These are phyloP conservation scores for Lydus trimaculatus DNA, from an alignment of 2,888 invertebrate genomes.

Conservation along the genomic window DNA sequence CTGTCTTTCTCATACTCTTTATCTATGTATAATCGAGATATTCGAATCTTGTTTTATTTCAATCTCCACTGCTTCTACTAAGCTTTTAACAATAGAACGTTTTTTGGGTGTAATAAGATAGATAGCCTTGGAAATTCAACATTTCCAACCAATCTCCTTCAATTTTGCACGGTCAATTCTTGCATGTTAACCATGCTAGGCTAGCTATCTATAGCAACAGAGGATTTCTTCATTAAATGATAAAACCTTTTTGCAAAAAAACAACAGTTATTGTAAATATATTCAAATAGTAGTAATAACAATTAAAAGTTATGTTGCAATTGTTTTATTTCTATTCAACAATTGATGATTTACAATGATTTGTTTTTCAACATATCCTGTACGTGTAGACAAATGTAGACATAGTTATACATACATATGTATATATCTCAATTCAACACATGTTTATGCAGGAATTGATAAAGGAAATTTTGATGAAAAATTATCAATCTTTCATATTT, in stretches of 20 bases:
- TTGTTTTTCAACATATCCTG: background rate
- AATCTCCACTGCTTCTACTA: background rate
- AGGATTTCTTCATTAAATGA: background rate
- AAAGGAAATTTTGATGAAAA: background rate
- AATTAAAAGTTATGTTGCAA: background rate
- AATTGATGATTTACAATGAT: background rate
- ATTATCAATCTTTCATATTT: background rate
- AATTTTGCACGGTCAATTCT: conserved; percentile 24
- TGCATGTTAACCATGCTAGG: conserved; percentile 13
- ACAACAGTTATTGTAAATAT: background rate
- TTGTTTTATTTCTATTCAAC: background rate
- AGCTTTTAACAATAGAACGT: conserved; percentile 18
- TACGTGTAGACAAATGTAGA: background rate
- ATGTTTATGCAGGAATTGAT: conserved; percentile 1
- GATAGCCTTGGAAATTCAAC: conserved; percentile 24
- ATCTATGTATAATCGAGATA: background rate
- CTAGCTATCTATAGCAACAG: background rate
- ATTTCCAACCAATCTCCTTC: conserved; percentile 22
- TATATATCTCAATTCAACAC: background rate
- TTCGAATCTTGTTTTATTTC: background rate
- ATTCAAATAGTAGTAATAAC: background rate
- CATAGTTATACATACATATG: background rate
- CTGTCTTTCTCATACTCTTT: too few relatives aligned
- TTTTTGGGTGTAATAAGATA: conserved; percentile 20
- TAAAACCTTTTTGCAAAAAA: background rate